These are phyloP conservation scores for Drosophila colorata DNA, from an alignment of 2,888 invertebrate genomes.

Conservation along the genomic window DNA sequence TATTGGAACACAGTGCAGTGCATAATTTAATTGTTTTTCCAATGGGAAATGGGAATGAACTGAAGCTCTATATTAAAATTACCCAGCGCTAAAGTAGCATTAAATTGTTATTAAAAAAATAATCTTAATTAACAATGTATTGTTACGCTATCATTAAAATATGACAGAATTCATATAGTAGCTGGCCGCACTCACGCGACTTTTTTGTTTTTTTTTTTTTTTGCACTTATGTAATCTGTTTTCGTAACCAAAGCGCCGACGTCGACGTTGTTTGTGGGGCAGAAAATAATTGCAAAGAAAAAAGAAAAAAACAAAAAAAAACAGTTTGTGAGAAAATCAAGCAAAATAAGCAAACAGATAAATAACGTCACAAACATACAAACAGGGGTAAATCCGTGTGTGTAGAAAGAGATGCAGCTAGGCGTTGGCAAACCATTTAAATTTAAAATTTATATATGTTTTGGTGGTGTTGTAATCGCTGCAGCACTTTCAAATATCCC, in stretches of 20 bases:
- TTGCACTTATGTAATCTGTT: slow-evolving; percentile 77
- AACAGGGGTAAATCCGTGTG: too few relatives aligned
- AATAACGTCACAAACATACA: slow-evolving; percentile 45
- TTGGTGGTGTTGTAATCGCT: slow-evolving; percentile 32
- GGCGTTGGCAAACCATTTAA: slow-evolving; percentile 33
- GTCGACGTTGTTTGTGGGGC: slow-evolving; percentile 46
- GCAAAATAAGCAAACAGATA: slow-evolving; percentile 61
- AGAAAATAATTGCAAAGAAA: slow-evolving; percentile 34
- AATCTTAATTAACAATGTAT: slow-evolving; percentile 32
- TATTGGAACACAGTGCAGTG: slow-evolving; percentile 5
- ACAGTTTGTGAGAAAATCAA: slow-evolving; percentile 51
- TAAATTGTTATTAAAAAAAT: neutral
- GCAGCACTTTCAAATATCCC: slow-evolving; percentile 60
- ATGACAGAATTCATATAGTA: slow-evolving; percentile 23
- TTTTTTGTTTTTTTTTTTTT: slow-evolving; percentile 38
- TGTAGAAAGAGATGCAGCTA: slow-evolving; percentile 37
- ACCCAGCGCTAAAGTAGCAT: slow-evolving; percentile 1
- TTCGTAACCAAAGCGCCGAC: slow-evolving; percentile 74
- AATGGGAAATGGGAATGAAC: neutral
- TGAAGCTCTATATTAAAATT: neutral
- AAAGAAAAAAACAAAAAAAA: slow-evolving; percentile 42
- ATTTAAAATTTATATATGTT: slow-evolving; percentile 38
- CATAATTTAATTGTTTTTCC: neutral
- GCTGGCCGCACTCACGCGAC: slow-evolving; percentile 40
- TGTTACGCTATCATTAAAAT: slow-evolving; percentile 32